phyloP scores from a whole-genome alignment of 1,140 invertebrate genomes.

The Hesperophylax magnus region DNA sequence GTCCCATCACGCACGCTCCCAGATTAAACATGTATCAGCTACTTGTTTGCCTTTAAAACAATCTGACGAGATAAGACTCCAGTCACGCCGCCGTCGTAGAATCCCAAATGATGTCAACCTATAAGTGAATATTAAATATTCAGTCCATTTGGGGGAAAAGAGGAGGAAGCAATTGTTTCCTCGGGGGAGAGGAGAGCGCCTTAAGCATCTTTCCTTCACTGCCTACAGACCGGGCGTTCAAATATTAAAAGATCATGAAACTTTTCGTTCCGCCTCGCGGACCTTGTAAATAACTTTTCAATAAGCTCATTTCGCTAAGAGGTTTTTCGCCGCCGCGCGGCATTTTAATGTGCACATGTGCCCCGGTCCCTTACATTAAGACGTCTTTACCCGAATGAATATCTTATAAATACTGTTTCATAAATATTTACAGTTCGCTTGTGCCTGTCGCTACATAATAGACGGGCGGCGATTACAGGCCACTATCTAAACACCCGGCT shows the following conservation, averaged over 20 bases:
- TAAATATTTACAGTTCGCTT: constrained; percentile 24
- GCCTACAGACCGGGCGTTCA: constrained; percentile 47
- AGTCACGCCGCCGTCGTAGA: constrained; percentile 56
- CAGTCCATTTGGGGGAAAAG: constrained; percentile 34
- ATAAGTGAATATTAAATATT: constrained; percentile 58
- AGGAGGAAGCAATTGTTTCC: constrained; percentile 40
- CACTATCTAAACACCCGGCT: constrained; percentile 6
- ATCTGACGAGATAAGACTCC: constrained; percentile 53
- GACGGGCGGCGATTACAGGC: constrained; percentile 5
- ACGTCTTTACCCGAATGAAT: constrained; percentile 55
- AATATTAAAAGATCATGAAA: constrained; percentile 55
- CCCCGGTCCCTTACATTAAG: constrained; percentile 46
- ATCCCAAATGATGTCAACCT: constrained; percentile 57
- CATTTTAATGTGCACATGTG: constrained; percentile 58
- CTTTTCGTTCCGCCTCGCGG: constrained; percentile 49
- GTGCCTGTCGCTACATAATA: not conserved
- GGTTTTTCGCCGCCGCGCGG: constrained; percentile 55
- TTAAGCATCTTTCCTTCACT: constrained; percentile 37
- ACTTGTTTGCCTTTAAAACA: constrained; percentile 51
- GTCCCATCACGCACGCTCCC: constrained; percentile 7
- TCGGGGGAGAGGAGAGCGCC: constrained; percentile 36
- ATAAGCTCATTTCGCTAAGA: constrained; percentile 58
- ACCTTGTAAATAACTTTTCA: constrained; percentile 58
- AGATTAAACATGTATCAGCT: constrained; percentile 41
- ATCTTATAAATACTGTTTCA: constrained; percentile 44